Conservation (phyloP, 23 tunicate genomes). For the Styela clava region DNA sequence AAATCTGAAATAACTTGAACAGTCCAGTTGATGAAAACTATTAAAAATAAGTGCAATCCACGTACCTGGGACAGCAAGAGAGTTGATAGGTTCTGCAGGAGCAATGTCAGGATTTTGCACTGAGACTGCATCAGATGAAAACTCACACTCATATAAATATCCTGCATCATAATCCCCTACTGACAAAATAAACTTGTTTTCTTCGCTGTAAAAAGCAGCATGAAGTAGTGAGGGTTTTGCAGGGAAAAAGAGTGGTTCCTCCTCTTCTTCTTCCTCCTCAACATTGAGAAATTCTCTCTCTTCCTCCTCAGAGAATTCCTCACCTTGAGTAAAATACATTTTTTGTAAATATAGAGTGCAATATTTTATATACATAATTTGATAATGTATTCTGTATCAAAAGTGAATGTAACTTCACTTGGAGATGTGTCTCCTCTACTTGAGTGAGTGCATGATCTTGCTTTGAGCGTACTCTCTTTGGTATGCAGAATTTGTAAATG, state of each 20-base stretch:
- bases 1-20: no score
- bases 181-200: constrained; percentile 58
- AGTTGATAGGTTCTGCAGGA: constrained; percentile 37
- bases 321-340: constrained; percentile 41
- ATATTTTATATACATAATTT: neutral
- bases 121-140: constrained; percentile 21
- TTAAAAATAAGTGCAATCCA: no score
- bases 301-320: constrained; percentile 77
- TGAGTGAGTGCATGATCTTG: no score
- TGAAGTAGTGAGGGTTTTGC: constrained; percentile 63
- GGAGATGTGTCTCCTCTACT: no score
- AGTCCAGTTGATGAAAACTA: no score
- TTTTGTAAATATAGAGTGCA: no score
- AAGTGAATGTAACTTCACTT: no score
- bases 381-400: neutral
- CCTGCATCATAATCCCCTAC: constrained; percentile 91
- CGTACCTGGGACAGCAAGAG: constrained; percentile 56
- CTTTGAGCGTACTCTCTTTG: no score
- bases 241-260: constrained; percentile 46
- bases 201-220: constrained; percentile 54
- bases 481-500: no score
- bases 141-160: constrained; percentile 81
- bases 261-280: constrained; percentile 69
- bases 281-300: constrained; percentile 70
- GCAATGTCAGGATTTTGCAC: constrained; percentile 27